Conservation (phyloP, 2,888 invertebrate species). For the Tipula confusa region DNA sequence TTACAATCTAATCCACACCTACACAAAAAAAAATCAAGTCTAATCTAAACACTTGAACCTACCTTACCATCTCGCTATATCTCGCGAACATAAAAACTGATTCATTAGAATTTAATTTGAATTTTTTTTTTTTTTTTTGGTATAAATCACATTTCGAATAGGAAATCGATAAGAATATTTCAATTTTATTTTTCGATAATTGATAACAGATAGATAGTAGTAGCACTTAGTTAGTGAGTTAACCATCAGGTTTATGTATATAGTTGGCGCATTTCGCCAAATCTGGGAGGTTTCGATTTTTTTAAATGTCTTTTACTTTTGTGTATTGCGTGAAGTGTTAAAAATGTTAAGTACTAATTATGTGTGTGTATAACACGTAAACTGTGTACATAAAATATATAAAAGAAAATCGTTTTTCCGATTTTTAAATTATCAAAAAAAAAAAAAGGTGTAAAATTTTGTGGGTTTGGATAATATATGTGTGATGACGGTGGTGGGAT, state of each 20-base stretch:
- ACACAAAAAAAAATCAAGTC: neutral
- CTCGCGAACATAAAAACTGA: neutral
- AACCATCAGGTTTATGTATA: neutral
- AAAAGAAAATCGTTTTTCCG: neutral
- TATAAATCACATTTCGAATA: neutral
- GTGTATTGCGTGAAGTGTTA: neutral
- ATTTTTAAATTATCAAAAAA: neutral
- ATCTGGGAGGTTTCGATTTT: neutral
- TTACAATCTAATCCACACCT: neutral
- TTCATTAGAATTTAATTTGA: slow-evolving; percentile 9
- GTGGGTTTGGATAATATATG: neutral
- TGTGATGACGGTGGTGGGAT: neutral
- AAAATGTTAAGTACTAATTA: neutral
- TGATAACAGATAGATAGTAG: neutral
- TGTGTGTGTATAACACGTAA: neutral
- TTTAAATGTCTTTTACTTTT: neutral
- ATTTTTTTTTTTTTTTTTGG: neutral
- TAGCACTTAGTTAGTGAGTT: neutral
- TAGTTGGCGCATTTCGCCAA: neutral
- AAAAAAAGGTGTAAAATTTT: neutral
- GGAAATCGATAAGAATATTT: neutral
- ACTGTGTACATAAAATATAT: neutral
- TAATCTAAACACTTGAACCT: neutral
- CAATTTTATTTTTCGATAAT: neutral
- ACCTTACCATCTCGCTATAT: neutral